Evolutionary conservation across 1,140 invertebrate species (phyloP), one percentile per base, ranked within the genome.

Genomic region (Listronotus bonariensis): DNA sequence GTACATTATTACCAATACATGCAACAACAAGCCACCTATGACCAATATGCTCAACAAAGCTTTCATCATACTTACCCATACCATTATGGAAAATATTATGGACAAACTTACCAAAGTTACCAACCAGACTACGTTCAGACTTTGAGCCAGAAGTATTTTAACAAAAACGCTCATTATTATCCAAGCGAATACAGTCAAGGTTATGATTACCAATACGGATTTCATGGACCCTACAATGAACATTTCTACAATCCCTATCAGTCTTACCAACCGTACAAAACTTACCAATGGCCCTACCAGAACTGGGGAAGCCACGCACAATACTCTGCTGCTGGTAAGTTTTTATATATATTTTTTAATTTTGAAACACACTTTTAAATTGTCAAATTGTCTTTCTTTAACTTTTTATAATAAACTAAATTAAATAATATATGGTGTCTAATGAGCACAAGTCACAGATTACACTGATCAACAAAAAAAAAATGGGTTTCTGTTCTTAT

Each of bases 121-220:
- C 8, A 36, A 48, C 45, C 20, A 48, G 18, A 11, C 18, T 48
- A 10, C 5, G 0, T 18, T 2, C 45, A 48, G 18, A 5, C 18
- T 20, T 48, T 18, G 18, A 12, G 20, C 18, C 45, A 48, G 12
- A 48, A 20, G 18, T 48, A 48, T 12, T 48, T 12, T 17, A 48
- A 48, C 45, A 48, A 48, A 26, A 48, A 26, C 7, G 8, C 11
- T 10, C 11, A 36, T 3, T 36, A 36, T 12, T 36, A 36, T 12
- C 34, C 34, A 36, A 36, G 34, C 34, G 8, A 36, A 4, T 36
- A 36, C 11, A 12, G 18, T 10, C 20, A 51, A 31, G 8, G 9
- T 31, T 51, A 20, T 32, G 11, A 1, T 48, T 51, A 51, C 48
- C 48, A 51, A 26, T 26, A 55, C 26, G 51, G 51, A n/a, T 1